Conservation (phyloP, 2,113 vertebrate species). For the Melanerpes formicivorus region DNA sequence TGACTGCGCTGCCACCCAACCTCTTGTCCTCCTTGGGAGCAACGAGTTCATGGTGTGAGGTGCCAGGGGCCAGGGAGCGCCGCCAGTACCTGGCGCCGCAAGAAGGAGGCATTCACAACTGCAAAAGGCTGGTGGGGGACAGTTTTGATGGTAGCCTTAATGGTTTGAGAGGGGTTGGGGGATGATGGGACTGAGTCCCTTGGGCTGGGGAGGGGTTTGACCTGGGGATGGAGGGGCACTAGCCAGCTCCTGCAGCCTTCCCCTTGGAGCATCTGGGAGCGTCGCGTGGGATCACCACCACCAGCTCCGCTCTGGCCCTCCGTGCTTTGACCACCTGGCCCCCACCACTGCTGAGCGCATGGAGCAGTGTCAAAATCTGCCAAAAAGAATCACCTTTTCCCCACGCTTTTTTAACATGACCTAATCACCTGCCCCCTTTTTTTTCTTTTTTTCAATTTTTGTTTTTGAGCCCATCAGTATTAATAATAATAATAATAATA, state of each 20-base stretch:
- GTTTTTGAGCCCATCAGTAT: slow-evolving; percentile 81
- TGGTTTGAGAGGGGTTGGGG: not conserved
- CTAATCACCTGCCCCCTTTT: slow-evolving; percentile 52
- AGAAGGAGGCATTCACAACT: not conserved
- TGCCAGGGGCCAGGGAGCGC: not conserved
- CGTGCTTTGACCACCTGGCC: slow-evolving; percentile 56
- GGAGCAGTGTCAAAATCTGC: slow-evolving; percentile 66
- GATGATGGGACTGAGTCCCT: not conserved
- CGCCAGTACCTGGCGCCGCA: not conserved
- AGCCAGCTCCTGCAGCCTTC: not conserved
- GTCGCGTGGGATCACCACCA: not conserved
- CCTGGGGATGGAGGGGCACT: not conserved
- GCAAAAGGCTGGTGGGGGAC: not conserved
- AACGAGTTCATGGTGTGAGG: slow-evolving; percentile 98
- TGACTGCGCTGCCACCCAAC: slow-evolving; percentile 80
- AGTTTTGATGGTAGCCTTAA: slow-evolving; percentile 65
- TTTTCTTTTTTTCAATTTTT: not conserved
- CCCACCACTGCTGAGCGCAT: slow-evolving; percentile 18
- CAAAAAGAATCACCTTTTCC: slow-evolving; percentile 64
- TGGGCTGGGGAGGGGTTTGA: not conserved
- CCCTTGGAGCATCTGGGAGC: not conserved
- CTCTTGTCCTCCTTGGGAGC: slow-evolving; percentile 86
- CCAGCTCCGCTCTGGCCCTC: not conserved
- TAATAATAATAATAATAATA: slow-evolving; percentile 37
- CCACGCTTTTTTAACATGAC: slow-evolving; percentile 47